Base-by-base conservation (phyloP, 2,888 invertebrate genomes). In the Drosophila limbata region DNA sequence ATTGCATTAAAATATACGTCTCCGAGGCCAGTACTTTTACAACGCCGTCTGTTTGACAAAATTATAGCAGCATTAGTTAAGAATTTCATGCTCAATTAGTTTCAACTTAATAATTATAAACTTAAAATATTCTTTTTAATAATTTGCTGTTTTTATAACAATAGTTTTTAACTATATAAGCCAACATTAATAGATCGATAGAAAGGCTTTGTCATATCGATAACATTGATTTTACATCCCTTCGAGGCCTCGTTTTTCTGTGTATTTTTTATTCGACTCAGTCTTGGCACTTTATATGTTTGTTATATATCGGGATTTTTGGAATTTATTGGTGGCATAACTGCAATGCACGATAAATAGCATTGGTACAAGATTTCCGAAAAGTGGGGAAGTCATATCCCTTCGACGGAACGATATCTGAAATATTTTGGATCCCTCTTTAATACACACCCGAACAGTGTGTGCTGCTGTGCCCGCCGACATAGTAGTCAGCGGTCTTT, bases 201-300 rank as follows among this genome's bases (percentile, higher is more conserved):
- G 1, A 9, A 19, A n/a, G 6, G 2, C 39, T 13, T 52, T 15
- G 4, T 11, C 37, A 45, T 47, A 47, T 63, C 62, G 65, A 60
- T 60, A 40, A 35, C 39, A 21, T 44, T 62, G 44, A 69, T 69
- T 55, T 69, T 55, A 57, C 76, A 69, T 40, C 72, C 62, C 72
- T 74, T 59, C 48, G 51, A 75, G 61, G 68, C 86, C 88, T 88
- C 88, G 73, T 77, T 82, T 84, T 84, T 73, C 66, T 82, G 66
- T 83, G 77, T 88, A 73, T 74, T 79, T 79, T 79, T 77, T 77
- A 61, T 67, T 69, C 60, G 68, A 57, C 68, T 57, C 47, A 69
- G 66, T 59, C 69, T 73, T 73, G 61, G 67, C 66, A 66, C 55
- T 66, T 79, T 17, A 59, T 60, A 56, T 70, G 48, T 55, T 55